Base-by-base conservation (phyloP, 2,113 vertebrate species). In the Solea senegalensis region DNA sequence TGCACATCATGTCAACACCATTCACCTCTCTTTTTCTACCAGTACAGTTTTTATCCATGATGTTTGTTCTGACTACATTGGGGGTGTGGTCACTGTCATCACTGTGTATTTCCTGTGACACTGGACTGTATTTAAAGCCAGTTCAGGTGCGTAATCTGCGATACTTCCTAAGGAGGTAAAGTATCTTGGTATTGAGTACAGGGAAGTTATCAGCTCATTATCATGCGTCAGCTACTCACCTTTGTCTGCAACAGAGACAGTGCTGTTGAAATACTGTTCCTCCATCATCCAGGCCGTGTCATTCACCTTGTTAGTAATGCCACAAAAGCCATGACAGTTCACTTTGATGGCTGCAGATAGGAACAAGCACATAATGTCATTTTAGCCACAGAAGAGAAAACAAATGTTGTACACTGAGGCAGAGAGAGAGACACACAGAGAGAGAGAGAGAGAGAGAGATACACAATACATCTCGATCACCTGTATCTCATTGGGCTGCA, bases 201-300 rank as follows among this genome's bases (percentile, higher is more conserved):
- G n/a, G 7, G 14, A 26, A 21, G 3, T 14, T 60, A 8, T 6
- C 15, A 2, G 21, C 52, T 28, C 26, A 13, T 16, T 9, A n/a
- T 27, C 26, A 34, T 34, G 5, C 5, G 5, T 28, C 53, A 8
- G 12, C 28, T 13, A 14, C 54, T 56, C 54, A 97, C 98, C 98
- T 95, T 97, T 97, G 80, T 99, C 97, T 2, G 96, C 95, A 72
- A 98, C 91, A 0, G 95, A 95, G 67, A 96, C 65, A 0, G 95
- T 96, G 67, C 92, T 98, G 91, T 94, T 98, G 86, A 97, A 96
- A 85, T 99, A 99, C 81, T 95, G 95, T 75, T 99, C 97, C 81
- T 98, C 96, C 46, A 63, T 72, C 0, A 84, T 92, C 96, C 97
- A 98, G 0, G 92, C 78, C 0, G 91, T 87, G 69, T 98, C 96